phyloP scores from a whole-genome alignment of 2,113 vertebrate genomes.

The Centropus bengalensis region DNA sequence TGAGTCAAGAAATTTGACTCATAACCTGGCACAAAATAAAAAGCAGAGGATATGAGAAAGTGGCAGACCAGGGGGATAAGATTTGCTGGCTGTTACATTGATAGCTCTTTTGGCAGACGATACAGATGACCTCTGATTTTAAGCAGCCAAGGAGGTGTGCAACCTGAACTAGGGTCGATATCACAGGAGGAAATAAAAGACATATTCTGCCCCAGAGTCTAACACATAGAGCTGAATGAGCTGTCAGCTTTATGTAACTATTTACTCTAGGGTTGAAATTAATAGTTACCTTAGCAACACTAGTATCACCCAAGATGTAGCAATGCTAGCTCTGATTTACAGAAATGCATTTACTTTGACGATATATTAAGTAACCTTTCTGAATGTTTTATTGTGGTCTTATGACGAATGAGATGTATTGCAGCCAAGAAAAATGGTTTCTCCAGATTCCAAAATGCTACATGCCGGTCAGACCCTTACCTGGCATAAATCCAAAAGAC shows the following conservation, averaged over 20 bases:
- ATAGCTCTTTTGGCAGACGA: slow-evolving; percentile 47
- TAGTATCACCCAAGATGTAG: slow-evolving; percentile 35
- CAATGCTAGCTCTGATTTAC: slow-evolving; percentile 62
- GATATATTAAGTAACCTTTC: slow-evolving; percentile 41
- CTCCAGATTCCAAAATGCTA: background rate
- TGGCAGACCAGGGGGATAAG: slow-evolving; percentile 60
- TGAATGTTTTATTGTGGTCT: slow-evolving; percentile 35
- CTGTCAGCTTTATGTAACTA: slow-evolving; percentile 68
- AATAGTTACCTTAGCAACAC: slow-evolving; percentile 77
- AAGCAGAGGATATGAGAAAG: slow-evolving; percentile 49
- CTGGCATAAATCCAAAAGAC: slow-evolving; percentile 12
- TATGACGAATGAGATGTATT: background rate
- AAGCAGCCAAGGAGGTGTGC: slow-evolving; percentile 1
- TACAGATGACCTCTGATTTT: slow-evolving; percentile 53
- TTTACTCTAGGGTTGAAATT: slow-evolving; percentile 76
- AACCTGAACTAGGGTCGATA: slow-evolving; percentile 32
- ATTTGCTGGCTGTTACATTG: slow-evolving; percentile 62
- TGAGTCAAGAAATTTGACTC: slow-evolving; percentile 68
- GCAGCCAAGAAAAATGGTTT: slow-evolving; percentile 21
- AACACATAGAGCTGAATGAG: slow-evolving; percentile 71
- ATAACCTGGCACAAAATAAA: slow-evolving; percentile 66
- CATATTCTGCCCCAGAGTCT: slow-evolving; percentile 50
- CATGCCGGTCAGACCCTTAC: background rate
- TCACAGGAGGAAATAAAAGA: slow-evolving; percentile 60
- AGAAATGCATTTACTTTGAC: slow-evolving; percentile 46